A percentile compares a stretch with the other conserved stretches of the same genome.
These are phyloP conservation scores for Ernsta delagoae DNA, from an alignment of 2,888 invertebrate genomes.

Conservation along the genomic window DNA sequence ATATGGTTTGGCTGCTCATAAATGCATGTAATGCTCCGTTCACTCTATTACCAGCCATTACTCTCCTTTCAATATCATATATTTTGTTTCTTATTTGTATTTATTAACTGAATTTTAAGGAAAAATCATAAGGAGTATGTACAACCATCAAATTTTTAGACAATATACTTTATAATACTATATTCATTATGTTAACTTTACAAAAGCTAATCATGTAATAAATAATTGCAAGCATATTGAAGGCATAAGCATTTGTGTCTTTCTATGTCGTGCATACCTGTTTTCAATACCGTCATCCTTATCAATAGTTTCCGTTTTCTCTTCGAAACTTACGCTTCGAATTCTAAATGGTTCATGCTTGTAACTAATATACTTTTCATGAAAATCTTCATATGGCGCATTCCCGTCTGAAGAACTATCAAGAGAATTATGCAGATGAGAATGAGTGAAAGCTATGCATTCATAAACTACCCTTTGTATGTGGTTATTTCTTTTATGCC, in stretches of 20 bases:
- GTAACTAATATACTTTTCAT: conserved; percentile 91
- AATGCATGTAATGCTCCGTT: too few relatives aligned
- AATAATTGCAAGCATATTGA: conserved; percentile 23
- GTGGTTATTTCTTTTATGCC: not conserved
- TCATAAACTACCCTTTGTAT: conserved; percentile 33
- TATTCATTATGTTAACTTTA: not conserved
- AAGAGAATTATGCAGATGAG: conserved; percentile 76
- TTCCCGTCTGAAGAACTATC: conserved; percentile 84
- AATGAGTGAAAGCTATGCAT: conserved; percentile 66
- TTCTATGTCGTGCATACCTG: conserved; percentile 56
- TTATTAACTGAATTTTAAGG: not conserved
- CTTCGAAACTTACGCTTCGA: conserved; percentile 90
- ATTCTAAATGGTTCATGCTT: conserved; percentile 90
- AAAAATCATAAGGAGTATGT: not conserved
- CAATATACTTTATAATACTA: conserved; percentile 13
- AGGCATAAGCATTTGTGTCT: conserved; percentile 28
- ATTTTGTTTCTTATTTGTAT: too few relatives aligned
- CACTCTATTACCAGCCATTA: too few relatives aligned
- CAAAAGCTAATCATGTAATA: conserved; percentile 13
- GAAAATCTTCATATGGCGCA: conserved; percentile 90
- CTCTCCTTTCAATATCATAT: too few relatives aligned
- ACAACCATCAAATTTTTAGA: conserved; percentile 18
- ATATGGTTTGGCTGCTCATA: too few relatives aligned
- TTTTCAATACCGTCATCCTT: conserved; percentile 64
- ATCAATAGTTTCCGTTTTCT: conserved; percentile 74